Evolutionary conservation across 2,797 vertebrate species (phyloP), one percentile per base, ranked within the genome.

Genomic region (Paguma larvata): DNA sequence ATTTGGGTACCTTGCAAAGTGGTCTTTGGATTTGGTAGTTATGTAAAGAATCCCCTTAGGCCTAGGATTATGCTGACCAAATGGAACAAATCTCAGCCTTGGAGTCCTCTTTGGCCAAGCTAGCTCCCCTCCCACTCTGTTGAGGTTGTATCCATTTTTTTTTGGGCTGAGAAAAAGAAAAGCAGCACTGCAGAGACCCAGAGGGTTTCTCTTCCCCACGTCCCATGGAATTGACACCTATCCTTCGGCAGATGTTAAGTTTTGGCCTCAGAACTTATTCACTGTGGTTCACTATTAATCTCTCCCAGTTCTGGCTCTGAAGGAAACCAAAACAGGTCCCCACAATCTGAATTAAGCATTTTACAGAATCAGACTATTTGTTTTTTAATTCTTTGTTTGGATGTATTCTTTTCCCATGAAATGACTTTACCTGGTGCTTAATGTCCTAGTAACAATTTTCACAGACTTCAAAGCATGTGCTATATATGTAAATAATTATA

Each of bases 351-450:
- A 34, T 38, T 6, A 72, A 68, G 14, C 41, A 44, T 48, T 95
- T 89, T 67, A 56, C 3, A 53, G 72, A 94, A 63, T 84, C 85
- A 77, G 56, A n/a, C 21, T 72, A 80, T 34, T 89, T 89, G 59
- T 73, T 93, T 16, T 65, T 94, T 82, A 95, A 73, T 67, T 25
- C 9, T 83, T 93, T 85, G 70, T 89, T 94, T 92, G 32, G 63
- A 88, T 30, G 0, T 79, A 14, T 79, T 92, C 59, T 59, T 98
- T 91, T 93, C 80, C 73, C 75, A 96, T 65, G 94, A 70, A 97
- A 80, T 75, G 12, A 84, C 65, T 93, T 84, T 77, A 30, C 32
- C 62, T 2, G 14, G 59, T 95, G 41, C 97, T 94, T 85, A 85
- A 62, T 68, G n/a, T 62, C 86, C 70, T 86, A 38, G 19, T 59